Conservation (phyloP, 2,888 invertebrate species). For the Escarpia spicata region DNA sequence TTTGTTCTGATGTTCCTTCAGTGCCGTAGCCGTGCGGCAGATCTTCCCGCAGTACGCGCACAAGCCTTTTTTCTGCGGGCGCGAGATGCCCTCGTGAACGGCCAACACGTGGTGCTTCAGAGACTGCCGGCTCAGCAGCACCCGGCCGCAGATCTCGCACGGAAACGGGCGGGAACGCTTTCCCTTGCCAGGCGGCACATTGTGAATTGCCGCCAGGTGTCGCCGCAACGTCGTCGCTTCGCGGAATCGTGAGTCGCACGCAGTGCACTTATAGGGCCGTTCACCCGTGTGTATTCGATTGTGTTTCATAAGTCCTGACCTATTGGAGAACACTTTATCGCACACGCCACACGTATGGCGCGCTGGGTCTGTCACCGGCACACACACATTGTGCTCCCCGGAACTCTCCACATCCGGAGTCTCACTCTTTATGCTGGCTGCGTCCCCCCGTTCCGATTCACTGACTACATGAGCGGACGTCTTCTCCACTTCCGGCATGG, state of each 20-base stretch:
- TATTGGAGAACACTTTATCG: background rate
- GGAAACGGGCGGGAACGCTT: constrained; percentile 7
- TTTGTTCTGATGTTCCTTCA: constrained; percentile 30
- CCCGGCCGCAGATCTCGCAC: constrained; percentile 31
- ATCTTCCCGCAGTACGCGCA: constrained; percentile 32
- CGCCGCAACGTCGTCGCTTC: background rate
- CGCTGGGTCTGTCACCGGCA: background rate
- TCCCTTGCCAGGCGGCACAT: background rate
- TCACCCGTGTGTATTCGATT: background rate
- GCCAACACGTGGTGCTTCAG: constrained; percentile 26
- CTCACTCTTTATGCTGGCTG: background rate
- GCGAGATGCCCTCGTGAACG: constrained; percentile 27
- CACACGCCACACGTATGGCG: background rate
- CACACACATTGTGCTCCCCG: background rate
- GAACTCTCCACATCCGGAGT: background rate
- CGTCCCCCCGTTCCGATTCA: background rate
- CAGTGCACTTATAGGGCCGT: background rate
- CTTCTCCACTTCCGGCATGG: background rate
- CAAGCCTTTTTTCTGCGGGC: constrained; percentile 18
- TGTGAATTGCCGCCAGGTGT: background rate
- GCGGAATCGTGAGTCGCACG: background rate
- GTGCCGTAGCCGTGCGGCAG: constrained; percentile 30
- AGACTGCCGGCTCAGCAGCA: constrained; percentile 26
- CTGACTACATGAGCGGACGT: background rate
- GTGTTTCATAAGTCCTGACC: background rate